Evolutionary conservation across 2,888 invertebrate species (phyloP).

Genomic region (Lottia gigantea): DNA sequence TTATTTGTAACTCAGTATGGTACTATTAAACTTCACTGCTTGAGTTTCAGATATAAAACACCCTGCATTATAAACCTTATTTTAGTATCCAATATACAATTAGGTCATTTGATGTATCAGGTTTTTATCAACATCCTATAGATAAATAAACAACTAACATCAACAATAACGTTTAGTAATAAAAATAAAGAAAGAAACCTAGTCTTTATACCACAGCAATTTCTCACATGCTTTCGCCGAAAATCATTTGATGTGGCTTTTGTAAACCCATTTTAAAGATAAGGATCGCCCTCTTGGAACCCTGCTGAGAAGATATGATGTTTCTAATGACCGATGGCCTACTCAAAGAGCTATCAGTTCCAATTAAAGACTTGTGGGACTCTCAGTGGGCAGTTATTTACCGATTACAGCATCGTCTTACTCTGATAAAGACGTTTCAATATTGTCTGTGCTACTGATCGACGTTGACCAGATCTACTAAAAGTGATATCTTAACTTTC

Average conservation of each 20-base stretch:
- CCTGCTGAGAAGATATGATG: background rate
- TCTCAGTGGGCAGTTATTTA: conserved; percentile 4
- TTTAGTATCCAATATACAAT: background rate
- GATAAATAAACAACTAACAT: background rate
- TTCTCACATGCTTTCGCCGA: background rate
- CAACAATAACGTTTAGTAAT: conserved; percentile 6
- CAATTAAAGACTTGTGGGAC: conserved; percentile 8
- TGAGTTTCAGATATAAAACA: too few relatives aligned
- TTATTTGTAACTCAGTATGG: too few relatives aligned
- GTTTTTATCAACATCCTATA: background rate
- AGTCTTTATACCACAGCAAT: background rate
- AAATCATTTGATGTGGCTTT: conserved; percentile 7
- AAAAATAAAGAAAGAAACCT: background rate
- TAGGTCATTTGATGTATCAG: background rate
- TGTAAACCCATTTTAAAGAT: conserved; percentile 6
- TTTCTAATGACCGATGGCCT: conserved; percentile 4
- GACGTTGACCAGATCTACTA: background rate
- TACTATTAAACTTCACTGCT: too few relatives aligned
- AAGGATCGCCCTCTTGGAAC: conserved; percentile 3
- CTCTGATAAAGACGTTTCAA: background rate
- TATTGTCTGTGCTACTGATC: conserved; percentile 1
- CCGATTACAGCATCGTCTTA: conserved; percentile 2
- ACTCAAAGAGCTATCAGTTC: conserved; percentile 11
- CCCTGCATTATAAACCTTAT: too few relatives aligned
- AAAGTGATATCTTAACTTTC: too few relatives aligned